phyloP scores from a whole-genome alignment of 1,140 invertebrate genomes.

The Drosophila kikkawai region DNA sequence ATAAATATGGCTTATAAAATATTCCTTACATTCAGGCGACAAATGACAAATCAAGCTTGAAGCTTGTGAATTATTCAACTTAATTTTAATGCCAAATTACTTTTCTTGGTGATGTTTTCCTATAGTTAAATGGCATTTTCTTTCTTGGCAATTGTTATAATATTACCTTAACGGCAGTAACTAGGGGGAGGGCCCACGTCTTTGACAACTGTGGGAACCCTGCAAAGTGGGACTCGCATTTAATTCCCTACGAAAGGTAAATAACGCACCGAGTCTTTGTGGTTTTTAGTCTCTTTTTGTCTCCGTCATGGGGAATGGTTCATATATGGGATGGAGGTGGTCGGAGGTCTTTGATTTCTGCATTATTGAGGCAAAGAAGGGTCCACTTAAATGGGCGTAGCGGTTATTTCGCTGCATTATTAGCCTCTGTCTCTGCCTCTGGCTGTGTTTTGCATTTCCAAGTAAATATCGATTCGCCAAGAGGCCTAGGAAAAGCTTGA shows the following conservation, averaged over 20 bases:
- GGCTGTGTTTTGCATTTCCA: constrained; percentile 27
- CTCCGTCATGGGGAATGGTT: constrained; percentile 41
- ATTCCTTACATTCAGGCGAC: background rate
- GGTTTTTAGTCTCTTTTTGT: constrained; percentile 10
- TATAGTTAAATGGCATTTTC: constrained; percentile 9
- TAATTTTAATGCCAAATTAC: constrained; percentile 4
- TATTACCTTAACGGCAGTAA: constrained; percentile 45
- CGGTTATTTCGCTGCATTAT: constrained; percentile 25
- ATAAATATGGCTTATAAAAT: background rate
- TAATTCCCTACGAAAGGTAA: constrained; percentile 7
- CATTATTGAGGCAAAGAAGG: constrained; percentile 45
- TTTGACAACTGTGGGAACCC: constrained; percentile 56
- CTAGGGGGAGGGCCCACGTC: constrained; percentile 20
- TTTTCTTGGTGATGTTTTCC: constrained; percentile 16
- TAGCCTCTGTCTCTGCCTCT: constrained; percentile 8
- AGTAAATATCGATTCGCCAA: constrained; percentile 40
- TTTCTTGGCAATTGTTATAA: constrained; percentile 19
- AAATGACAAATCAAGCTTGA: background rate
- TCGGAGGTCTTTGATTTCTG: constrained; percentile 46
- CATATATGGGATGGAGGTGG: constrained; percentile 2
- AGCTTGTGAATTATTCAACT: background rate
- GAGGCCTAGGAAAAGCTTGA: background rate
- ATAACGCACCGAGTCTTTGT: constrained; percentile 20
- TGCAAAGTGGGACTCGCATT: constrained; percentile 32
- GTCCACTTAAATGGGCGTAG: constrained; percentile 52